Base-by-base conservation (phyloP, 2,797 vertebrate species). In the Manis javanica region DNA sequence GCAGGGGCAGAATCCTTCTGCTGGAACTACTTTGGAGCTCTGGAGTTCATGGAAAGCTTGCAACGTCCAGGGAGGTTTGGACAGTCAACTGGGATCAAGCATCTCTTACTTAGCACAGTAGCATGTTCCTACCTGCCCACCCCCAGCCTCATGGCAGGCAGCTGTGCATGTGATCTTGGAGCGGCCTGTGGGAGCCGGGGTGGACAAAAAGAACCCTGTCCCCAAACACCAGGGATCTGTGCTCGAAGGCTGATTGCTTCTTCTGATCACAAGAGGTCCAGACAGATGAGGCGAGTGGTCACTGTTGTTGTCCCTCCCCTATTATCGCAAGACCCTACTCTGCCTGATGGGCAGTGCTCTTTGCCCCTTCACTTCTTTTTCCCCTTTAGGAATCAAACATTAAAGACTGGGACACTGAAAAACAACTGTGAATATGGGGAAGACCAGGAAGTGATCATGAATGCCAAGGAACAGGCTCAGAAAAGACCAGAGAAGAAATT, bases 1-100 rank as follows among this genome's bases (percentile, higher is more conserved):
- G 16, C 24, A 57, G 4, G 0, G 3, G 26, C 29, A 63, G 2
- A 16, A 19, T 1, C 9, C 23, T 1, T 68, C 6, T 24, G 1
- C 9, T 21, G 6, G 34, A 24, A 21, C 23, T 11, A 0, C 34
- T 26, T 69, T 61, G 37, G 49, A 92, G 37, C 9, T 49, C 63
- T 51, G 11, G 39, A 39, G 21, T 51, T 26, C 31, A 13, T 24
- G 9, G 16, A 69, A 85, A 71, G 8, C 21, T 46, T 29, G 12
- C 12, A 78, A 12, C 29, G 63, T 78, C 11, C 5, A 37, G 7
- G 18, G 11, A 14, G 19, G 11, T 10, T 31, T 37, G 14, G 46
- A 24, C 2, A 46, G 29, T 9, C 31, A 16, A 3, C 29, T 46
- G 46, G 10, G 46, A 46, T 46, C 46, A 46, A 11, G 46, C 46